Evolutionary conservation across 2,113 vertebrate genomes (phyloP), one percentile per base, ranked within the genome.

Genomic region (Mormyrus lacerda): DNA sequence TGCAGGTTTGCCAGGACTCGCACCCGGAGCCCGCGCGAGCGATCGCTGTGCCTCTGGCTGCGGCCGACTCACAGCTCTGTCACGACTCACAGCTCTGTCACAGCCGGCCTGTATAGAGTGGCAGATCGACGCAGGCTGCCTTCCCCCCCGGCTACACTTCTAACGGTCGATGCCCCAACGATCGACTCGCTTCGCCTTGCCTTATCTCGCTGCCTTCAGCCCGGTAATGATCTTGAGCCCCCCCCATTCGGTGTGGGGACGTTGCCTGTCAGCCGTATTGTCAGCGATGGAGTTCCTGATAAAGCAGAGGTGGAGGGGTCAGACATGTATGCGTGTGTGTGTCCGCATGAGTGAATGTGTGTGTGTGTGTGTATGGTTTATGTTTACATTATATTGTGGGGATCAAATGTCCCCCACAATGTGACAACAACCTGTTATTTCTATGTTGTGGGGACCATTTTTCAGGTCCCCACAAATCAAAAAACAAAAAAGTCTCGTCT

Each of bases 201-300:
- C 89, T 92, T 93, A 93, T 92, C 92, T 93, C 89, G 86, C 92
- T 65, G 55, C 82, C 85, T 69, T 79, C 88, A 87, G 88, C 69
- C 51, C 48, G 42, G 87, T 91, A 90, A 89, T 83, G 89, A 79
- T 88, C 39, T 86, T 45, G 39, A 10, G 76, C 87, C 3, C 89
- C 39, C 42, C 39, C 39, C 24, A 39, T 42, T 35, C 31, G 88
- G 85, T 87, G 69, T 90, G 31, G 44, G 87, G 86, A 27, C 27
- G 85, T 87, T 69, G 73, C 87, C 61, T 89, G 90, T 84, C 79
- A 90, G 84, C 89, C 5, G 76, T 51, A 90, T 92, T 91, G 89
- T 93, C 69, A 65, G 89, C 69, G 91, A 92, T 92, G 89, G 90
- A 86, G 61, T 27, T 9, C 58, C 50, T 86, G 91, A 92, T 92